phyloP scores from a whole-genome alignment of 2,888 invertebrate genomes.

The Quadriops clusia region DNA sequence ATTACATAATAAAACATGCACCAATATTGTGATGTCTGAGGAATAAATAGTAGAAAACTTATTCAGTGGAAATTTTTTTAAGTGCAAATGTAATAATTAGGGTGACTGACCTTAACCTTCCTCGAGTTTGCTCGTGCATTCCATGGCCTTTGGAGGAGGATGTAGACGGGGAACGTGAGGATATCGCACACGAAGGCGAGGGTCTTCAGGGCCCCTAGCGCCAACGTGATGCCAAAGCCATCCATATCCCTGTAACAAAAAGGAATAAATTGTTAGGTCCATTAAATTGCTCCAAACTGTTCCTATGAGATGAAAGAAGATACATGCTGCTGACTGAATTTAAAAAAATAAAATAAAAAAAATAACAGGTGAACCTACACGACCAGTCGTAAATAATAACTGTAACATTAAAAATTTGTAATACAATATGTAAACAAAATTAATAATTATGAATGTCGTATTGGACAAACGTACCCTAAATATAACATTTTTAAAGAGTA shows the following conservation, averaged over 20 bases:
- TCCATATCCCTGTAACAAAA: constrained; percentile 44
- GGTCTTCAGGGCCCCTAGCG: constrained; percentile 66
- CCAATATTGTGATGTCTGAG: neutral
- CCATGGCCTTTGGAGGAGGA: constrained; percentile 81
- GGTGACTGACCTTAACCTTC: constrained; percentile 60
- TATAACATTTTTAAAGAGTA: no score
- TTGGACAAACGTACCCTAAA: no score
- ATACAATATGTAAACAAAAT: no score
- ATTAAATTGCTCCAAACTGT: no score
- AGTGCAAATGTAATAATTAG: constrained; percentile 11
- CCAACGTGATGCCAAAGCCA: constrained; percentile 49
- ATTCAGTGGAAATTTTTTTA: constrained; percentile 2
- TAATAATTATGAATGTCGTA: no score
- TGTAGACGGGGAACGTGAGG: constrained; percentile 81
- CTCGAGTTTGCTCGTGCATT: constrained; percentile 63
- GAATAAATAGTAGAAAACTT: constrained; percentile 1
- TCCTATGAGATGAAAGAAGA: no score
- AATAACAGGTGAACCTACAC: no score
- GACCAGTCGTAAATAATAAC: neutral
- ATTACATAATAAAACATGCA: neutral
- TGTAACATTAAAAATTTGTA: no score
- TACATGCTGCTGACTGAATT: no score
- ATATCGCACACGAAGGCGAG: constrained; percentile 81
- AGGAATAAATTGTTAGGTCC: no score
- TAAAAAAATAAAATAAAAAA: neutral